Evolutionary conservation across 2,113 vertebrate genomes (phyloP).

Genomic region (Thalassoma bifasciatum): DNA sequence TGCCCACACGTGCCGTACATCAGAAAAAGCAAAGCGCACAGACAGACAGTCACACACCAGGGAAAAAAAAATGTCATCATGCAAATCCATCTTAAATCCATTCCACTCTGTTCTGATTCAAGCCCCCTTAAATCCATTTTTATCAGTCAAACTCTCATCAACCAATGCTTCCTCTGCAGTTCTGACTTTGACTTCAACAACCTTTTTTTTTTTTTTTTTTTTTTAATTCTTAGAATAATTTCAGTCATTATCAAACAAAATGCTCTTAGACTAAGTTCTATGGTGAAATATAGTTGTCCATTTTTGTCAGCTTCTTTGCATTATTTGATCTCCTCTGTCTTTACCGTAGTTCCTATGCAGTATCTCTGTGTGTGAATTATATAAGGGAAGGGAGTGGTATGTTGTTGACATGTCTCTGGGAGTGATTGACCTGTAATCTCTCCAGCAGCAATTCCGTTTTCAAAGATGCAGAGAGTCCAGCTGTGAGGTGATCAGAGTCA

Average conservation of each 20-base stretch:
- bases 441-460: conserved; percentile 27
- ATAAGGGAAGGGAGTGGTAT: conserved; percentile 51
- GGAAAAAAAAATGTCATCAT: not conserved
- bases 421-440: conserved; percentile 67
- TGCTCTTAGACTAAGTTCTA: not conserved
- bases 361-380: conserved; percentile 46
- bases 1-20: not conserved
- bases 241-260: not conserved
- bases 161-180: not conserved
- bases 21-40: not conserved
- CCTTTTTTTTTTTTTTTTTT: too few relatives aligned
- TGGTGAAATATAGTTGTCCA: not conserved
- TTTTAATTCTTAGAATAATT: not conserved
- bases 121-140: not conserved
- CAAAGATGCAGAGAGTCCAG: conserved; percentile 3
- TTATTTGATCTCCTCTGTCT: not conserved
- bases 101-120: not conserved
- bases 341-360: conserved; percentile 9
- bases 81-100: not conserved
- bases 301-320: not conserved
- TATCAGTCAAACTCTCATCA: too few relatives aligned
- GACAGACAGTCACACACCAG: not conserved
- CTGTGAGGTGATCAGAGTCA: not conserved
- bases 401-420: conserved; percentile 47
- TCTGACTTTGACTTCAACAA: not conserved